Evolutionary conservation across 2,113 vertebrate species (phyloP).

Genomic region (Motacilla alba): DNA sequence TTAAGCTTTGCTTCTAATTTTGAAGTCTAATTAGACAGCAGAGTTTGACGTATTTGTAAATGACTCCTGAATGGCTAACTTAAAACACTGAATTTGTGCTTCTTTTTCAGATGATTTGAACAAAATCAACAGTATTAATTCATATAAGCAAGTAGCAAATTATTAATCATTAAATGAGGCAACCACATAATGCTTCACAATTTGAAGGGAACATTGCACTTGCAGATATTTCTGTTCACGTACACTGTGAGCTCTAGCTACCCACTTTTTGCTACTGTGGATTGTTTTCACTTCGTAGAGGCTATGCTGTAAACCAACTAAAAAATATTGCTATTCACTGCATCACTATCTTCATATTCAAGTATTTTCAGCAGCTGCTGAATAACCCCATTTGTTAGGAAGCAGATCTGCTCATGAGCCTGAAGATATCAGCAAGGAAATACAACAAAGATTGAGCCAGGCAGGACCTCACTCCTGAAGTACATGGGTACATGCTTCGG

Average conservation of each 20-base stretch:
- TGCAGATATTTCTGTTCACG: neutral
- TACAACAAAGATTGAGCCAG: neutral
- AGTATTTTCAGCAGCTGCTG: neutral
- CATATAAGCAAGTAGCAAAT: neutral
- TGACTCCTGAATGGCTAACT: neutral
- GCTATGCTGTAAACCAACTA: neutral
- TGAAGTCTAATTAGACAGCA: neutral
- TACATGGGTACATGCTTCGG: neutral
- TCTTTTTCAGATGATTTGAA: conserved; percentile 1
- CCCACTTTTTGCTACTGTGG: neutral
- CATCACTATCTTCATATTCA: neutral
- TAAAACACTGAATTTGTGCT: neutral
- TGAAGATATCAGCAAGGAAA: neutral
- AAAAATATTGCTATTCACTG: neutral
- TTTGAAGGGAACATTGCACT: conserved; percentile 31
- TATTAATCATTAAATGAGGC: neutral
- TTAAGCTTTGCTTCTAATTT: neutral
- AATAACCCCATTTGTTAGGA: neutral
- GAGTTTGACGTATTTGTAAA: neutral
- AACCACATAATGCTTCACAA: neutral
- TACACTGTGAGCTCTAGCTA: neutral
- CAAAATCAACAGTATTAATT: neutral
- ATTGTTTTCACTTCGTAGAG: neutral
- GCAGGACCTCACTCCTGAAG: neutral
- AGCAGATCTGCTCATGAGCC: neutral